These are phyloP conservation scores for Melanotus villosus DNA, from an alignment of 2,888 invertebrate species.

Conservation along the genomic window DNA sequence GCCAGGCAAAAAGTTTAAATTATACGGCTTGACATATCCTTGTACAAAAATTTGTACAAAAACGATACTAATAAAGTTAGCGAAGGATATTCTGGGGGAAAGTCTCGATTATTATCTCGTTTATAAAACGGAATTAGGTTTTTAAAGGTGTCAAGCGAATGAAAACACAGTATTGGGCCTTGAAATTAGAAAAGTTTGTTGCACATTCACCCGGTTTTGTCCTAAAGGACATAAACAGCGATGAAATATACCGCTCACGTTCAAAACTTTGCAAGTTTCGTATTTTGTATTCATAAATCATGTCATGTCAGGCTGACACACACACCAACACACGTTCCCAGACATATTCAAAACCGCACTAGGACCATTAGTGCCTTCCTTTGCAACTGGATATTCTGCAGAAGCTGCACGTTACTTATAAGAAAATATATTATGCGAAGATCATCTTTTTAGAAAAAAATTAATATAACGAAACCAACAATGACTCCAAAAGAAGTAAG, in stretches of 20 bases:
- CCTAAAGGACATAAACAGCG: conserved; percentile 18
- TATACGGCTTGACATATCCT: background rate
- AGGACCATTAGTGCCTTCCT: conserved; percentile 30
- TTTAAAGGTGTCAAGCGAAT: background rate
- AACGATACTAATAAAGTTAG: background rate
- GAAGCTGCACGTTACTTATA: background rate
- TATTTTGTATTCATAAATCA: conserved; percentile 34
- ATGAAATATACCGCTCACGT: conserved; percentile 32
- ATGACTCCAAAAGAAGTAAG: no score
- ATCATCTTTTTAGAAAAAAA: background rate
- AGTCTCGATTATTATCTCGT: background rate
- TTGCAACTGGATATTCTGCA: conserved; percentile 7
- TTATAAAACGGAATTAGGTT: background rate
- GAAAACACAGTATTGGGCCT: background rate
- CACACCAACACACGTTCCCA: conserved; percentile 6
- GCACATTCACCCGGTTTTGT: conserved; percentile 19
- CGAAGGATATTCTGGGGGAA: background rate
- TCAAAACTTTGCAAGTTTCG: conserved; percentile 34
- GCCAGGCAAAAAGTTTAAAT: conserved; percentile 19
- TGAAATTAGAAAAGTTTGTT: conserved; percentile 18
- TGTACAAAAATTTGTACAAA: background rate
- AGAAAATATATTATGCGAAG: background rate
- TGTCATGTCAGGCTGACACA: conserved; percentile 29
- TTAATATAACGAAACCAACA: background rate
- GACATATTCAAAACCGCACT: conserved; percentile 17